phyloP scores from a whole-genome alignment of 2,888 invertebrate genomes.

The Lasioglossum figueresi region DNA sequence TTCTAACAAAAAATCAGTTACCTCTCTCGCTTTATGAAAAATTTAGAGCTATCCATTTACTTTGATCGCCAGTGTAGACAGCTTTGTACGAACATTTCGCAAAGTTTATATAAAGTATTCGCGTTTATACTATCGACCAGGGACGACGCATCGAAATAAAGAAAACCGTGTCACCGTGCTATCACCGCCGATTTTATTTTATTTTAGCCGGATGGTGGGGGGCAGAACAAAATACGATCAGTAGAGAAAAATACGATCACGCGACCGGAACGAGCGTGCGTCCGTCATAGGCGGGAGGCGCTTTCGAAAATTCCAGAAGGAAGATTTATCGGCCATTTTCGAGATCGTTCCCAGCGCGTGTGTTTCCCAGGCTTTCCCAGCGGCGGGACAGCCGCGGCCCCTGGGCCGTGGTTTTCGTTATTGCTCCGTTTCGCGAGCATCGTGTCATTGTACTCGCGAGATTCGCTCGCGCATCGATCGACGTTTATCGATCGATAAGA shows the following conservation, averaged over 20 bases:
- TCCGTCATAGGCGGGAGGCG: background rate
- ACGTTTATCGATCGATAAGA: slow-evolving; percentile 11
- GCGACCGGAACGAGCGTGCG: background rate
- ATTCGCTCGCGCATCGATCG: slow-evolving; percentile 1
- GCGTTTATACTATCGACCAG: background rate
- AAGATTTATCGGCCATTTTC: slow-evolving; percentile 17
- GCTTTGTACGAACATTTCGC: background rate
- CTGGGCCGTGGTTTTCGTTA: slow-evolving; percentile 17
- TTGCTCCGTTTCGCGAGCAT: slow-evolving; percentile 6
- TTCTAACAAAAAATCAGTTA: background rate
- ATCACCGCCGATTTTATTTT: background rate
- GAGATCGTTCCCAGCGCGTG: slow-evolving; percentile 5
- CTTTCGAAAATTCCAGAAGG: slow-evolving; percentile 9
- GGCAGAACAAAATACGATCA: background rate
- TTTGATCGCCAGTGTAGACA: background rate
- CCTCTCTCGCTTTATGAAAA: background rate
- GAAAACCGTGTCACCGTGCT: background rate
- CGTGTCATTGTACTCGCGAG: slow-evolving; percentile 8
- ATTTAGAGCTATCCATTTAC: background rate
- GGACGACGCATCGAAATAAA: background rate
- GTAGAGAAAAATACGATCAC: background rate
- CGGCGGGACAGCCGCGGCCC: background rate
- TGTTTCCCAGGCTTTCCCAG: background rate
- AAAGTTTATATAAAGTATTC: background rate
- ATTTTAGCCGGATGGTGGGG: background rate